Percentiles rank a stretch among this genome's conserved stretches.
These are phyloP conservation scores for Apocheima hispidaria DNA, from an alignment of 2,888 invertebrate genomes.

Conservation along the genomic window DNA sequence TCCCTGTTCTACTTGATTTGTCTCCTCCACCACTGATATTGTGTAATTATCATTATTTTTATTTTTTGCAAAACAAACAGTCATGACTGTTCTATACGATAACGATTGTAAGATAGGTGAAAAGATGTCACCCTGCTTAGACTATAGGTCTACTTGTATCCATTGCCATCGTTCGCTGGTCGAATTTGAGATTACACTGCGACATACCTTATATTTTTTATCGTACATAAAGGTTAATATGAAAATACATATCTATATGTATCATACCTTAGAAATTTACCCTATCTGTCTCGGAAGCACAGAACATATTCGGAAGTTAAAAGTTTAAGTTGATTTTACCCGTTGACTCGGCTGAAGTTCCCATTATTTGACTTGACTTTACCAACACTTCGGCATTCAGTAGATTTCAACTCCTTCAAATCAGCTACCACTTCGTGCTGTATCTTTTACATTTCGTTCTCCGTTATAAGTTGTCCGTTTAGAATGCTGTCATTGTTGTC, in stretches of 20 bases:
- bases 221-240: neutral
- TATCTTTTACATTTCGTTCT: neutral
- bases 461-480: neutral
- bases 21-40: neutral
- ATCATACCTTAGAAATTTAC: too few relatives aligned
- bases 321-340: too few relatives aligned
- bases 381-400: too few relatives aligned
- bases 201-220: constrained; percentile 4
- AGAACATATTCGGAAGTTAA: too few relatives aligned
- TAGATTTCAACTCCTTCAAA: neutral
- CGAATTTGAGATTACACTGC: constrained; percentile 45
- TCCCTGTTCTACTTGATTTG: too few relatives aligned
- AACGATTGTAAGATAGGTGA: neutral
- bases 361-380: too few relatives aligned
- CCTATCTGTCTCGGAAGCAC: too few relatives aligned
- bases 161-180: constrained; percentile 71
- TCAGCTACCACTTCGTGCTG: neutral
- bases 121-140: constrained; percentile 68
- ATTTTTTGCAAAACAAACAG: neutral
- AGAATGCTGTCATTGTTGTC: neutral
- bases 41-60: neutral
- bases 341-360: too few relatives aligned
- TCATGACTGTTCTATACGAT: neutral
- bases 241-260: neutral
- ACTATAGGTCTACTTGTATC: constrained; percentile 69